Evolutionary conservation across 92 coral and sea anemone genomes (phyloP), one percentile per base, ranked within the genome.

Genomic region (Epizoanthus ramosus): DNA sequence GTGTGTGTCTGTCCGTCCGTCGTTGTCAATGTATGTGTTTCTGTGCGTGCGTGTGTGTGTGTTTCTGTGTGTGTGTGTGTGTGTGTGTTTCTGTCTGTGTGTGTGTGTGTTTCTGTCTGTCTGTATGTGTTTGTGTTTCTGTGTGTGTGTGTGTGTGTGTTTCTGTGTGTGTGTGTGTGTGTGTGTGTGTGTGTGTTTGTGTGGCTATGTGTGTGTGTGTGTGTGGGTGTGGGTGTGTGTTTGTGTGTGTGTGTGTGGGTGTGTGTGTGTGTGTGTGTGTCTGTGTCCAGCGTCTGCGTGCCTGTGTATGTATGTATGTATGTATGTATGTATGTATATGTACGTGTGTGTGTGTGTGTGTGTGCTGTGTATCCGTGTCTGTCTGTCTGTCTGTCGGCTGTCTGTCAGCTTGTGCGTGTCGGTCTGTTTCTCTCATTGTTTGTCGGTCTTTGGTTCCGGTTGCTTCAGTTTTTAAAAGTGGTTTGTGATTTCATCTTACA

Each of bases 401-500:
- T 28, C 18, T 77, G 8, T 23, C 6, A 13, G 63, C 22, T 0
- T 37, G 8, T 54, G 19, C n/a, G 12, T 13, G 57, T 16, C 25
- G n/a, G 25, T 8, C 7, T 77, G 9, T 63, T 15, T 2, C 4
- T 63, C 31, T 24, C 68, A 0, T 15, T 63, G 39, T 24, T 33
- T 64, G 69, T 64, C 39, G 7, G 69, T 24, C 17, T 64, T 16
- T 50, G 12, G 5, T 25, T 64, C 18, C 24, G 39, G 39, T 64
- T 64, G 24, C 41, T 47, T 66, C 57, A 4, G 61, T 9, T 39
- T 65, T 14, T 7, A 17, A 2, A 9, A 43, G 6, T 75, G 66
- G 15, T 12, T 8, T 37, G 71, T 16, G 7, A n/a, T 69, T 79
- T 61, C 79, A 47, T 45, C 54, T 73, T 41, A 21, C 89, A 95